Base-by-base conservation (phyloP, 2,888 invertebrate genomes). In the Acanthopleura granulata region DNA sequence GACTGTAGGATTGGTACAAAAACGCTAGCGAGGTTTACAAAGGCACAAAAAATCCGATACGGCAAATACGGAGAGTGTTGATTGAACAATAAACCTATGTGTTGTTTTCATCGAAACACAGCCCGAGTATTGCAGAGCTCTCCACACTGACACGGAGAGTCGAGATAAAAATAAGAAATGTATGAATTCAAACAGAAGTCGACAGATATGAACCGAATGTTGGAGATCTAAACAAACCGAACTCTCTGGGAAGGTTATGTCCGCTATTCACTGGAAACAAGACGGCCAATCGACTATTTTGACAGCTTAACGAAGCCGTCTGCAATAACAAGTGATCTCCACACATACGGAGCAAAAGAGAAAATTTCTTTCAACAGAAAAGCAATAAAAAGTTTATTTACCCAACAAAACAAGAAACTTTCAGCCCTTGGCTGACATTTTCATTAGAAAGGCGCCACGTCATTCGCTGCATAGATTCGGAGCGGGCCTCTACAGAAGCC, bases 381-480 rank as follows among this genome's bases (percentile, higher is more conserved):
- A 57, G 57, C 57, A 57, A 57, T 57, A 57, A 57, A 40, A 57
- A 18, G 57, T 57, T 57, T 57, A 57, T 57, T 57, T 57, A 57
- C 57, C 22, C 57, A 57, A 57, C 18, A 22, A 57, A 18, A 18
- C n/a, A n/a, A n/a, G 57, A n/a, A 22, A 57, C 18, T 57, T 57
- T 18, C 22, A 22, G 57, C 57, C 22, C n/a, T n/a, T 12, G 22
- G 6, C 18, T 22, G 22, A 57, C 57, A 57, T 57, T 57, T 57
- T 57, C 57, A 57, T 57, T 22, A 57, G 57, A 22, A 57, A 18
- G 40, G 40, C 40, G 40, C 40, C 40, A 40, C 40, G 40, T 40
- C 40, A 40, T 9, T 9, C 40, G 9, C 40, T 40, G 40, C 9
- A 40, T 9, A 9, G 40, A 40, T 40, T 40, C 9, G 40, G 40